Evolutionary conservation across 2,888 invertebrate genomes (phyloP), one percentile per base, ranked within the genome.

Genomic region (Ferdinandea cuprea): DNA sequence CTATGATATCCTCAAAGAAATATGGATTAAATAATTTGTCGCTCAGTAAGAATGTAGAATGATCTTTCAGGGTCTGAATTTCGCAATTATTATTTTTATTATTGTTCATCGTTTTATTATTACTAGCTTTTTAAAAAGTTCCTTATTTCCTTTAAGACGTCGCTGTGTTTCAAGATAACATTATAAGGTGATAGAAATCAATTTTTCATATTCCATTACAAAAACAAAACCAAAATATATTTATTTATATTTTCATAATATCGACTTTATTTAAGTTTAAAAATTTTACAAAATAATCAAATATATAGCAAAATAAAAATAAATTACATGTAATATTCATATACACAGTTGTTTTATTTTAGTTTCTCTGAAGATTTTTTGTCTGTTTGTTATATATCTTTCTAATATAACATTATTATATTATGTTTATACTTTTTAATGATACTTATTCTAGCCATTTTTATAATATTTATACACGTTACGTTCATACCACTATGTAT

Each of bases 221-320:
- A 15, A 40, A 6, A 3, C 5, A 15, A 17, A 2, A 30, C n/a
- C 9, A 2, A 30, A 1, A 13, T n/a, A 11, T 35, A 3, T 3
- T 7, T 54, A n/a, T n/a, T n/a, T n/a, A 61, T 48, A 54, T 72
- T 83, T 72, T 72, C 15, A 77, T 83, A 77, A 72, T 83, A 77
- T 72, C 81, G 71, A 83, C 72, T 81, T 81, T 81, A 81, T 81
- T 81, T 76, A 42, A 71, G 59, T 81, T 81, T 76, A 81, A 81
- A 80, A 81, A 81, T 71, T 76, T 81, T 81, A 81, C 69, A 81
- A 81, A 81, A 81, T 81, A 81, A 81, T 65, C 76, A 76, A 81
- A 65, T 76, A 69, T 80, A 76, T 81, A 81, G 80, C 80, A 81
- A 81, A 81, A 81, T 71, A 76, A 81, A 76, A 80, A 54, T 69